A percentile compares a stretch with the other conserved stretches of the same genome.
Evolutionary conservation across 2,888 invertebrate species (phyloP).

Genomic region (Homarus gammarus): DNA sequence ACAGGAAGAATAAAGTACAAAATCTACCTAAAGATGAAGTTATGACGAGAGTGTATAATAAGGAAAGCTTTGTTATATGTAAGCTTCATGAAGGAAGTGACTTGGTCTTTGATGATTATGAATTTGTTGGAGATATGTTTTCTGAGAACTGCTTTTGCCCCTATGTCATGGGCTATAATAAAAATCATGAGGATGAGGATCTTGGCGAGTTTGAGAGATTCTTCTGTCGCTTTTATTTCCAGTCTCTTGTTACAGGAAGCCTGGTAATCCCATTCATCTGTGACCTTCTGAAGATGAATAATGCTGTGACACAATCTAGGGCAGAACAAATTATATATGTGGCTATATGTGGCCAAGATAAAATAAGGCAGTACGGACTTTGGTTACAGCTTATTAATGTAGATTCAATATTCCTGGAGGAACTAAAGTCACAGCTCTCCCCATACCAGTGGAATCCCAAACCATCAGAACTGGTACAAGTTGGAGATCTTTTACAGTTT

Average conservation of each 20-base stretch:
- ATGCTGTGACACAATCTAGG: neutral
- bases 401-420: neutral
- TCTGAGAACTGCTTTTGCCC: neutral
- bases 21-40: neutral
- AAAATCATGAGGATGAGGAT: neutral
- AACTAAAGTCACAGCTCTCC: neutral
- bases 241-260: neutral
- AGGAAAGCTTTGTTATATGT: neutral
- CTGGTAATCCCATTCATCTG: neutral
- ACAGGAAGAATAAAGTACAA: neutral
- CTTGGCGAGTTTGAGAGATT: neutral
- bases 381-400: neutral
- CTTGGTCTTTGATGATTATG: neutral
- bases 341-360: neutral
- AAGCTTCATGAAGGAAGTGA: constrained; percentile 7
- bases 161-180: neutral
- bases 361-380: neutral
- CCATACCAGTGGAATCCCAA: neutral
- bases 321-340: neutral
- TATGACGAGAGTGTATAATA: neutral
- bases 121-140: neutral
- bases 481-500: neutral
- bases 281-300: neutral
- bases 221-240: neutral
- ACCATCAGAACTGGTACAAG: neutral